Percentiles rank a stretch among this genome's conserved stretches.
phyloP scores from a whole-genome alignment of 2,888 invertebrate genomes.

The Xylophagus ater region DNA sequence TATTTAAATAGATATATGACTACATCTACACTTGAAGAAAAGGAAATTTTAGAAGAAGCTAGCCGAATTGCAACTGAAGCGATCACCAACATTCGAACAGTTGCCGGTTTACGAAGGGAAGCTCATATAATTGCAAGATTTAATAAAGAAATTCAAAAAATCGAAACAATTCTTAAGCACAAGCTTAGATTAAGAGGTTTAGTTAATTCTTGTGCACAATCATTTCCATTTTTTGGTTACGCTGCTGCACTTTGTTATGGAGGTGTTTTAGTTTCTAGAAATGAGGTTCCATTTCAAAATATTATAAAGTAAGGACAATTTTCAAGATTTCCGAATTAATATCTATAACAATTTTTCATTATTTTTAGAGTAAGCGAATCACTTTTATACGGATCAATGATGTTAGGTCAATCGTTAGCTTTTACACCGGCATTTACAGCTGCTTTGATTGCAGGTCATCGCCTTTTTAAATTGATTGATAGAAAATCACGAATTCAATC shows the following conservation, averaged over 20 bases:
- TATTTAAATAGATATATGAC: slow-evolving; percentile 40
- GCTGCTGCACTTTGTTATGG: slow-evolving; percentile 60
- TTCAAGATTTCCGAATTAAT: background rate
- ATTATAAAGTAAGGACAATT: slow-evolving; percentile 53
- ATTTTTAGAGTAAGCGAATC: slow-evolving; percentile 56
- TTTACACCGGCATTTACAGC: slow-evolving; percentile 66
- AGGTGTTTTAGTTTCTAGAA: slow-evolving; percentile 52
- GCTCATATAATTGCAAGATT: slow-evolving; percentile 48
- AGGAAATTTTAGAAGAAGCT: slow-evolving; percentile 51
- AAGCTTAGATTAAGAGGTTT: slow-evolving; percentile 51
- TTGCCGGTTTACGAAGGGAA: slow-evolving; percentile 51
- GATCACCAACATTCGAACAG: slow-evolving; percentile 58
- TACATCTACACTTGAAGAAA: slow-evolving; percentile 47
- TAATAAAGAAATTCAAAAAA: slow-evolving; percentile 42
- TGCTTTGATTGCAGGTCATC: slow-evolving; percentile 53
- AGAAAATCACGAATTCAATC: slow-evolving; percentile 46
- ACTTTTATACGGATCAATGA: slow-evolving; percentile 62
- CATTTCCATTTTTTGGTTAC: slow-evolving; percentile 60
- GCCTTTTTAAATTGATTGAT: slow-evolving; percentile 52
- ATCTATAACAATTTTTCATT: background rate
- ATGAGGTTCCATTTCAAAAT: slow-evolving; percentile 49
- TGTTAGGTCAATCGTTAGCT: slow-evolving; percentile 63
- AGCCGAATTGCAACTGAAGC: slow-evolving; percentile 64
- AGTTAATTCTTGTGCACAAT: slow-evolving; percentile 58
- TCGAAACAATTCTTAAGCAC: slow-evolving; percentile 40